phyloP scores from a whole-genome alignment of 2,797 vertebrate species.

The Remorina albescens region DNA sequence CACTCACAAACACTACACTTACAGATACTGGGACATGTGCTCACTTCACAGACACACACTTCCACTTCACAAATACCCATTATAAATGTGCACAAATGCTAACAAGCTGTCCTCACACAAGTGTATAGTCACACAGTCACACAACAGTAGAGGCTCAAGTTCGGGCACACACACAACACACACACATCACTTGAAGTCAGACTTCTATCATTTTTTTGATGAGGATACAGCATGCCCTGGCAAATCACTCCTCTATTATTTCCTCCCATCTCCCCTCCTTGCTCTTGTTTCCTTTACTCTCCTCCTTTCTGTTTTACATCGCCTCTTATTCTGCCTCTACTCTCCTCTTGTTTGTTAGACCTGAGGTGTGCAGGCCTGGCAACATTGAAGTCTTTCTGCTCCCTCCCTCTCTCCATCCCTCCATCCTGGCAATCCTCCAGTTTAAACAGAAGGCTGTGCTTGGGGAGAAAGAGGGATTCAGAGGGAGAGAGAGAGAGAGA shows the following conservation, averaged over 20 bases:
- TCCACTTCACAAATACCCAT: conserved; percentile 35
- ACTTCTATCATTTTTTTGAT: conserved; percentile 35
- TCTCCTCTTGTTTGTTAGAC: conserved; percentile 57
- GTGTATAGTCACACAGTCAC: conserved; percentile 39
- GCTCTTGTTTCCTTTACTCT: background rate
- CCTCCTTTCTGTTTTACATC: background rate
- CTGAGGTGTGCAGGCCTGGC: conserved; percentile 66
- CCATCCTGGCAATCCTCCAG: conserved; percentile 75
- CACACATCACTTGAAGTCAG: conserved; percentile 37
- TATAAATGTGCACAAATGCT: conserved; percentile 41
- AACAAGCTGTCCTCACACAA: conserved; percentile 53
- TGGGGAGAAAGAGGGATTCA: conserved; percentile 53
- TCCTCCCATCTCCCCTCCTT: background rate
- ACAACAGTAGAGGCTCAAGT: conserved; percentile 25
- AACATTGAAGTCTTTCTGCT: conserved; percentile 52
- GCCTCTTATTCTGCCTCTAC: background rate
- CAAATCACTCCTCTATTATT: conserved; percentile 23
- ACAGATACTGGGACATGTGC: conserved; percentile 46
- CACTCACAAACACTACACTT: conserved; percentile 18
- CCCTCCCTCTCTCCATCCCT: conserved; percentile 46
- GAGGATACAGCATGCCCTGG: conserved; percentile 27
- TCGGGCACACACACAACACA: conserved; percentile 14
- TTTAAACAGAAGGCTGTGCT: conserved; percentile 83
- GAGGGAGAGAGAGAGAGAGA: conserved; percentile 44
- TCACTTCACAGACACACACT: conserved; percentile 40